Evolutionary conservation across 2,888 invertebrate genomes (phyloP), one percentile per base, ranked within the genome.

Genomic region (Meteorus colon): DNA sequence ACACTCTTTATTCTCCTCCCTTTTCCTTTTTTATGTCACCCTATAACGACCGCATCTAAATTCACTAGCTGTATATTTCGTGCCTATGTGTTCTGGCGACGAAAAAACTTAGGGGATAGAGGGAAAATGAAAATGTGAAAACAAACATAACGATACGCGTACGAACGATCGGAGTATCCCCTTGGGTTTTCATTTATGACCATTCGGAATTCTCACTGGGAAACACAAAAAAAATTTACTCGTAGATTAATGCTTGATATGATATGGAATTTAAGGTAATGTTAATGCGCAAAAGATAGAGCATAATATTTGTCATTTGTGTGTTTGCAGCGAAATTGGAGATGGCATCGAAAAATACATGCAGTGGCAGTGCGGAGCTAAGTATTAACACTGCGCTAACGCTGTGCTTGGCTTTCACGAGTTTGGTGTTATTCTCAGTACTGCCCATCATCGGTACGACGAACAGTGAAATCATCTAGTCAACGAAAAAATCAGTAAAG

Each of bases 251-350:
- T 55, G 19, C 19, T 55, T 8, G n/a, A 19, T 55, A 55, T 19
- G n/a, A 19, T 19, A 24, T 55, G 6, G 1, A 55, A 55, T 55
- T 55, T 55, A 1, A 27, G 31, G 60, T 19, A 8, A 55, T 34
- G 45, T 27, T n/a, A 8, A 24, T n/a, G 34, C 24, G 12, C 16
- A 27, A 10, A 48, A 16, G 24, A 4, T 27, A 31, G 8, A 29
- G 24, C 16, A 31, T 41, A 48, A 24, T 68, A 51, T 51, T 6
- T 34, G 41, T 41, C 78, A 67, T 83, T 27, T 85, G 83, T 41
- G 1, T 41, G 0, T 88, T 87, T 1, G 85, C 85, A 89, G 89
- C 89, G 10, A 88, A 88, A 83, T 78, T 88, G 80, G 88, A 89
- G 19, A 83, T 85, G 78, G 80, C 80, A 34, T 82, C 88, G 63